Evolutionary conservation across 1,140 invertebrate genomes (phyloP), one percentile per base, ranked within the genome.

Genomic region (Chrysoperla carnea): DNA sequence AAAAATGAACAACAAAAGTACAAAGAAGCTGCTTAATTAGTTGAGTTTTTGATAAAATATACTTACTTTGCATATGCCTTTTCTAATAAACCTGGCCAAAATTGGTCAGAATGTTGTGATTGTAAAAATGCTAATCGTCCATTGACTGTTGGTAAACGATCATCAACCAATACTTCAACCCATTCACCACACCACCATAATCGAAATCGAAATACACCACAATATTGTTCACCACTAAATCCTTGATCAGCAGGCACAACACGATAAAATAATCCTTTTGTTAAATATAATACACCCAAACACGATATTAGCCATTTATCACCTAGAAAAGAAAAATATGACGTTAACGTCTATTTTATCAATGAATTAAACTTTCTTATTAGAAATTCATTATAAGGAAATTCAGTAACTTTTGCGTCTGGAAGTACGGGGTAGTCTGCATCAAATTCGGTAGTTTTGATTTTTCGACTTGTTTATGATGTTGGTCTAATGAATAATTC

Each of bases 11-110:
- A n/a, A n/a, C n/a, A n/a, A n/a, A n/a, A n/a, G n/a, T n/a, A n/a
- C n/a, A n/a, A n/a, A n/a, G n/a, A n/a, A n/a, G n/a, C n/a, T n/a
- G n/a, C n/a, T n/a, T n/a, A n/a, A n/a, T n/a, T n/a, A n/a, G n/a
- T n/a, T n/a, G n/a, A n/a, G n/a, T n/a, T n/a, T n/a, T n/a, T n/a
- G n/a, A n/a, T n/a, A n/a, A 23, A 23, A 45, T 31, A 46, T 40
- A 70, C 78, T 78, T 61, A 90, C 87, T 99, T 99, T 40, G 94
- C 94, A 59, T 97, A 98, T 14, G 94, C 94, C 66, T 99, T 99
- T 64, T 99, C 94, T 37, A 99, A 65, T 14, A 99, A 64, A 1
- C 90, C 81, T 1, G 90, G 85, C 94, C 94, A 99, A 58, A 93
- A 93, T 54, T 88, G 82, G 51, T 91, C 86, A 1, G 78, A 81